Evolutionary conservation across 2,888 invertebrate species (phyloP).

Genomic region (Therioaphis trifolii): DNA sequence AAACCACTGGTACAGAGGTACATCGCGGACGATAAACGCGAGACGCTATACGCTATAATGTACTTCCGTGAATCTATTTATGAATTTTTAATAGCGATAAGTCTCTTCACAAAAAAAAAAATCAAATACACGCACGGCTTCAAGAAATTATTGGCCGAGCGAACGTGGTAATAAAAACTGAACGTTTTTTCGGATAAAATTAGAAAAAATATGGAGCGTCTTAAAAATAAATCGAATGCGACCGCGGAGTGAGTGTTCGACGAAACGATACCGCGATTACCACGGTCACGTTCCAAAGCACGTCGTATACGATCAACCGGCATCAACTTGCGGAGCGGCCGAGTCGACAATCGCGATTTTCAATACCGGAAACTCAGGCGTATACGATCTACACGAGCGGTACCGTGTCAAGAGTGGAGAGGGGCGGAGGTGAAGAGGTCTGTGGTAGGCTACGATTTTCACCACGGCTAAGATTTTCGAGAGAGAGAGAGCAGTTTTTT

Average conservation of each 20-base stretch:
- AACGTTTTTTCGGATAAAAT: constrained; percentile 24
- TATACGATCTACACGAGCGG: too few species aligned
- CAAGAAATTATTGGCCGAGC: constrained; percentile 25
- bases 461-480: too few species aligned
- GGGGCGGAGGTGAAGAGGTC: too few species aligned
- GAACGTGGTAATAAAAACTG: constrained; percentile 6
- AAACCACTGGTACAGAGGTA: too few species aligned
- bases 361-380: neutral
- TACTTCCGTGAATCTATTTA: neutral
- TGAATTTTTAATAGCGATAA: neutral
- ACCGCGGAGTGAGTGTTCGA: neutral
- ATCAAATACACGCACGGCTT: too few species aligned
- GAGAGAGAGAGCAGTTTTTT: too few species aligned
- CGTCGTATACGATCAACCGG: neutral
- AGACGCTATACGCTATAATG: too few species aligned
- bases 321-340: neutral
- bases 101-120: neutral
- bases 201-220: constrained; percentile 27
- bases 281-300: too few species aligned
- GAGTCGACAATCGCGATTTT: neutral
- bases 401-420: too few species aligned
- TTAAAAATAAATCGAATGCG: constrained; percentile 35
- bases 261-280: neutral
- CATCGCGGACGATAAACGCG: too few species aligned
- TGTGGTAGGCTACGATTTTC: neutral